Conservation (phyloP, 2,888 invertebrate genomes). For the Plagodis pulveraria region DNA sequence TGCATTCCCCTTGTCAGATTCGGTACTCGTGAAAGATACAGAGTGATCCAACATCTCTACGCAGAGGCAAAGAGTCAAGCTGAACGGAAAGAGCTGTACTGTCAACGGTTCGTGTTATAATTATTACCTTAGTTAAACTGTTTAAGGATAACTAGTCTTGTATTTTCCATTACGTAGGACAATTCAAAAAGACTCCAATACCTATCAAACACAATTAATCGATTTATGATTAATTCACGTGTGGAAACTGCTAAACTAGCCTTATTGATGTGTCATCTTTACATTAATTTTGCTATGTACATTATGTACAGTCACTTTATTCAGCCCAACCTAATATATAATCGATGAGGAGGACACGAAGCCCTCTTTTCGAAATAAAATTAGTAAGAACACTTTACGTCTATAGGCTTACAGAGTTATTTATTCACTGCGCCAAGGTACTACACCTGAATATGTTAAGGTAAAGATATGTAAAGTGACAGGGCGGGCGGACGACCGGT, state of each 20-base stretch:
- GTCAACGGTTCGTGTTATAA: too few species aligned
- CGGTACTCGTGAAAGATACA: too few species aligned
- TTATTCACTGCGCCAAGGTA: slow-evolving; percentile 3
- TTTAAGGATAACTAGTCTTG: too few species aligned
- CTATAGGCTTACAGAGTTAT: not conserved
- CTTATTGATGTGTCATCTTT: slow-evolving; percentile 31
- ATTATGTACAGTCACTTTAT: slow-evolving; percentile 7
- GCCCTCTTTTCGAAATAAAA: too few species aligned
- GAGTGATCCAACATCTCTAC: too few species aligned
- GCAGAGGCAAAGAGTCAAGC: too few species aligned
- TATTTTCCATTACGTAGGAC: too few species aligned
- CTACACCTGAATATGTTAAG: not conserved
- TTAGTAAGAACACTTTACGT: too few species aligned
- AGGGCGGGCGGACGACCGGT: slow-evolving; percentile 25
- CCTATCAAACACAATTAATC: slow-evolving; percentile 27
- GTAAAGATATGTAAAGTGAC: slow-evolving; percentile 12
- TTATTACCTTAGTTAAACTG: too few species aligned
- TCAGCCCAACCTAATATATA: not conserved
- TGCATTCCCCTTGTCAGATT: too few species aligned
- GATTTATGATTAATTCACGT: slow-evolving; percentile 30
- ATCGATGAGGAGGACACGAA: not conserved
- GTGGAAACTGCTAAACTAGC: slow-evolving; percentile 34
- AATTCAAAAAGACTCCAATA: slow-evolving; percentile 5
- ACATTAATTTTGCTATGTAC: slow-evolving; percentile 33
- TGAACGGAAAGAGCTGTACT: too few species aligned